A percentile compares a stretch with the other conserved stretches of the same genome.
Conservation (phyloP, 2,797 vertebrate species). For the Decapterus maruadsi region DNA sequence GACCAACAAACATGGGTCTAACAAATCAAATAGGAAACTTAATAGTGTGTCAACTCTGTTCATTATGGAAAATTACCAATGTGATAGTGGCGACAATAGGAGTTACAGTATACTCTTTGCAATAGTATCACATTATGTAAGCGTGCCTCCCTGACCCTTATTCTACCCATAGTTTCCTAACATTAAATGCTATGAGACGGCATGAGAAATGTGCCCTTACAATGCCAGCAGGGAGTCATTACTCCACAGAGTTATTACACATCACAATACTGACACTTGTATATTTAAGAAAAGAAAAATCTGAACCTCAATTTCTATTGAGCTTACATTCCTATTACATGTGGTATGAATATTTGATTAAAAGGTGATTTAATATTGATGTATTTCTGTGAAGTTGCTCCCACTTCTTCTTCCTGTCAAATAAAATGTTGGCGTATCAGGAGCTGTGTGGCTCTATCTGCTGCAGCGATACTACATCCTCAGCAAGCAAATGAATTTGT, state of each 20-base stretch:
- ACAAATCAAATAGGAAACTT: constrained; percentile 14
- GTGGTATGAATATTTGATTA: constrained; percentile 65
- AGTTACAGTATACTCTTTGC: not conserved
- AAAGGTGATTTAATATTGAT: constrained; percentile 61
- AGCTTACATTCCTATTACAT: constrained; percentile 36
- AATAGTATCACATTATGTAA: not conserved
- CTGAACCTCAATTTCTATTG: constrained; percentile 13
- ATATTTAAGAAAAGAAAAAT: constrained; percentile 22
- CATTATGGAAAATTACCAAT: constrained; percentile 3
- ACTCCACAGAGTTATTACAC: constrained; percentile 2
- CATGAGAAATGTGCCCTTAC: constrained; percentile 6
- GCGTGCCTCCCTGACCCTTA: not conserved
- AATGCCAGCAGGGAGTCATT: constrained; percentile 7
- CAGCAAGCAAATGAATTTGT: constrained; percentile 48
- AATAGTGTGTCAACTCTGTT: constrained; percentile 11
- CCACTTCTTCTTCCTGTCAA: constrained; percentile 50
- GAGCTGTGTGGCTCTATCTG: constrained; percentile 29
- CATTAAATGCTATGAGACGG: constrained; percentile 1
- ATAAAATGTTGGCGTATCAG: constrained; percentile 54
- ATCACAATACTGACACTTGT: constrained; percentile 22
- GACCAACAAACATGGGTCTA: constrained; percentile 12
- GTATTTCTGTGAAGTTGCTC: constrained; percentile 59
- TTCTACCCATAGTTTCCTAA: not conserved
- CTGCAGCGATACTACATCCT: constrained; percentile 29
- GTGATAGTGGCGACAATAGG: not conserved